A percentile compares a stretch with the other conserved stretches of the same genome.
Conservation (phyloP, 2,113 vertebrate species). For the Rattus rattus region DNA sequence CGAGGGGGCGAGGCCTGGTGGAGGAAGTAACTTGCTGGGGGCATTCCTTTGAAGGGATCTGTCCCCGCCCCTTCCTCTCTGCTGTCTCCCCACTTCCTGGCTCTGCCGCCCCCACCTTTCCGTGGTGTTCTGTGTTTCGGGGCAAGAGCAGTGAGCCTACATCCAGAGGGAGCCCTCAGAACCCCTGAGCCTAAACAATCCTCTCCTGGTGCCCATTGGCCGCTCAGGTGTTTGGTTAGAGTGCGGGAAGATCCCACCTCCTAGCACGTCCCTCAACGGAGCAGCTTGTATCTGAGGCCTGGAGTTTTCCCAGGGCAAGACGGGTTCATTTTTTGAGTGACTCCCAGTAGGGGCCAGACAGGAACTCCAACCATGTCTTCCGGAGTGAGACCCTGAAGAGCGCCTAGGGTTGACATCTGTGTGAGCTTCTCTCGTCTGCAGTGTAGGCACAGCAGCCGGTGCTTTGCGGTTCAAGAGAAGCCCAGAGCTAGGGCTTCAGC, state of each 20-base stretch:
- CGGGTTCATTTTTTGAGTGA: background rate
- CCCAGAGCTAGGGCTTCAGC: background rate
- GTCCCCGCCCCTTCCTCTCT: background rate
- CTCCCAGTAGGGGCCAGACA: background rate
- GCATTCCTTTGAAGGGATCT: background rate
- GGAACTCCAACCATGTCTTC: accelerated
- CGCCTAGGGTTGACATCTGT: accelerated
- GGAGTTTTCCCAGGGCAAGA: background rate
- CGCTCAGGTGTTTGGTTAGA: background rate
- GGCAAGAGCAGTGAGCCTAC: background rate
- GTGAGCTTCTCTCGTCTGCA: background rate
- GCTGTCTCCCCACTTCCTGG: background rate
- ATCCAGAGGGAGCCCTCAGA: background rate
- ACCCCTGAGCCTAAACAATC: background rate
- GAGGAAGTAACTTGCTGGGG: background rate
- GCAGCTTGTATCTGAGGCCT: background rate
- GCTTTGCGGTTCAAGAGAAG: background rate
- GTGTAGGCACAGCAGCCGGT: background rate
- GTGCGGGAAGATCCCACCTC: background rate
- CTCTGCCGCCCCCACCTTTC: too few species aligned
- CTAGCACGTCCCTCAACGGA: accelerated
- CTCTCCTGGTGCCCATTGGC: background rate
- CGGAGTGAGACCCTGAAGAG: background rate
- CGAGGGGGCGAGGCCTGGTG: background rate
- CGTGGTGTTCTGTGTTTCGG: background rate